phyloP scores from a whole-genome alignment of 1,140 invertebrate genomes.

The Araneus ventricosus region DNA sequence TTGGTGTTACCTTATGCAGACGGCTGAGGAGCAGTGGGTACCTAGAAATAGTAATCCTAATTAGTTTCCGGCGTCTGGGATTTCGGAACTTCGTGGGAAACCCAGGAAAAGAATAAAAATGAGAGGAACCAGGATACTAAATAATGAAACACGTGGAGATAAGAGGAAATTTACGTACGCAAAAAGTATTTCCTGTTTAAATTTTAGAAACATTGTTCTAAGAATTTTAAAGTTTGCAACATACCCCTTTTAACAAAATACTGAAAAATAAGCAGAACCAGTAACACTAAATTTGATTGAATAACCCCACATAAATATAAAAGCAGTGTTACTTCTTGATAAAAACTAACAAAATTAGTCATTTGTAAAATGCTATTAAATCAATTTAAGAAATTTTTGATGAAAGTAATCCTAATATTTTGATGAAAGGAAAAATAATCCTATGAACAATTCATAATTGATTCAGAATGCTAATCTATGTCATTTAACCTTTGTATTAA shows the following conservation, averaged over 20 bases:
- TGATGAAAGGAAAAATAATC: too few relatives aligned
- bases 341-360: too few relatives aligned
- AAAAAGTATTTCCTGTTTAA: not conserved
- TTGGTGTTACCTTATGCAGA: slow-evolving; percentile 92
- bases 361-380: too few relatives aligned
- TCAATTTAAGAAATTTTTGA: too few relatives aligned
- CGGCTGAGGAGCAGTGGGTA: slow-evolving; percentile 95
- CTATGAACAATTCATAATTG: too few relatives aligned
- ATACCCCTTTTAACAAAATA: not conserved
- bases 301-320: too few relatives aligned
- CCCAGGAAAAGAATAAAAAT: not conserved
- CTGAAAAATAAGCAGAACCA: too few relatives aligned
- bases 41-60: slow-evolving; percentile 85
- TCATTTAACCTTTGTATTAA: too few relatives aligned
- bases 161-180: not conserved
- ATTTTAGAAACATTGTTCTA: not conserved
- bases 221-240: not conserved
- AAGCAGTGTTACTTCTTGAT: too few relatives aligned
- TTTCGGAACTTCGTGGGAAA: not conserved
- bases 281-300: too few relatives aligned
- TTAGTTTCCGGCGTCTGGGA: slow-evolving; percentile 1
- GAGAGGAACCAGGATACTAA: not conserved
- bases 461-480: too few relatives aligned
- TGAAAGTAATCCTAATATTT: too few relatives aligned
- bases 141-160: not conserved